Evolutionary conservation across 2,797 vertebrate species (phyloP), one percentile per base, ranked within the genome.

Genomic region (Muscicapa striata): DNA sequence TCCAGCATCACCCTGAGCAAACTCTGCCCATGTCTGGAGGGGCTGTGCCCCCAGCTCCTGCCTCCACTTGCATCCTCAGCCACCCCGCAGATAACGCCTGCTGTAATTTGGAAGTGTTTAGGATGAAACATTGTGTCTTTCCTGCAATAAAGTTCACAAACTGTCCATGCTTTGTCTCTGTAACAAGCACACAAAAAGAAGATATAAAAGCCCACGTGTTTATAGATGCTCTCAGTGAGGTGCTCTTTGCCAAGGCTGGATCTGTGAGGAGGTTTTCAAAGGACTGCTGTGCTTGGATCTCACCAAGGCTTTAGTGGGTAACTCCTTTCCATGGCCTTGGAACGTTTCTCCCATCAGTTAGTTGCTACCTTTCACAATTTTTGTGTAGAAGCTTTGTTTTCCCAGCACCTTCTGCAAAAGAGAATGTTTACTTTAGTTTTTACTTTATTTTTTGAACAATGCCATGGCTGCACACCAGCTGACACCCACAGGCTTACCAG

Each of bases 131-230:
- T 54, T 81, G 51, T 2, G 1, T 84, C 45, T 93, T 93, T 75
- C 49, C 23, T 64, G 58, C 83, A 86, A 49, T 61, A 84, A 91
- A 94, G 46, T 81, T 96, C 74, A 68, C 70, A 69, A 87, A 95
- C 81, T 13, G 11, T 70, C 6, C 11, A 38, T 49, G 48, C 34
- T 87, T 91, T 87, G 64, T 89, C 40, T 67, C 34, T 46, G 49
- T 69, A 75, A 82, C 57, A 30, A 76, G 63, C 67, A 15, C 15
- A 34, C 40, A 41, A 13, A 77, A 84, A 29, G 73, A 20, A 72
- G n/a, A 55, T 48, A 10, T 36, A 83, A 93, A 77, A 0, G 32
- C 10, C 27, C 54, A 7, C 1, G 12, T 88, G 88, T 88, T 95
- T 88, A 45, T 48, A 21, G 54, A 36, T 36, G 40, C 51, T 72